These are phyloP conservation scores for Etheostoma nigrum DNA, from an alignment of 2,797 vertebrate genomes.

Conservation along the genomic window DNA sequence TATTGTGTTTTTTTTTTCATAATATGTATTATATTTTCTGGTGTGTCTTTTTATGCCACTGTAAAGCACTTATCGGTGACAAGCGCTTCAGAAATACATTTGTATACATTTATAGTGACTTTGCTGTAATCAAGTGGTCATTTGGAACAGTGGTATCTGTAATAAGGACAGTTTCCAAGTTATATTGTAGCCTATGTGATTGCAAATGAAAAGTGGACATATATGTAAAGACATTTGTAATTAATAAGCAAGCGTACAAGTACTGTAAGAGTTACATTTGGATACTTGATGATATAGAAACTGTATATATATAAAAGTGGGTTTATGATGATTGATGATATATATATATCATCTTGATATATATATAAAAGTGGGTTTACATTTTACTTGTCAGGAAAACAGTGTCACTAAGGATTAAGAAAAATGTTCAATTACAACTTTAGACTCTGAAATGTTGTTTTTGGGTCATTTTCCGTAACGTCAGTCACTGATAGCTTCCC, in stretches of 20 bases:
- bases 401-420: neutral
- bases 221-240: neutral
- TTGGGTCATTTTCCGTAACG: neutral
- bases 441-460: neutral
- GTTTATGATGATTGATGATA: too few species aligned
- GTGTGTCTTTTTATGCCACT: too few species aligned
- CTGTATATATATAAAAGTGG: too few species aligned
- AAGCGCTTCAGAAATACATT: too few species aligned
- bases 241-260: too few species aligned
- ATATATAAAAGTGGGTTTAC: neutral
- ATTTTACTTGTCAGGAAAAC: neutral
- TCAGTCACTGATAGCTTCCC: neutral
- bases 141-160: neutral
- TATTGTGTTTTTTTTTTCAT: too few species aligned
- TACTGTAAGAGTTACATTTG: neutral
- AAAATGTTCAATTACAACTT: neutral
- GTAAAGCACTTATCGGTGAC: too few species aligned
- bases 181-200: too few species aligned
- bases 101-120: neutral
- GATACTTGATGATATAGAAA: neutral
- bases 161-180: neutral
- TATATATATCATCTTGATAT: too few species aligned
- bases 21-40: too few species aligned
- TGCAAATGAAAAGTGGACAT: neutral
- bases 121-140: neutral